Base-by-base conservation (phyloP, 1,140 invertebrate species). In the Augochlora pura region DNA sequence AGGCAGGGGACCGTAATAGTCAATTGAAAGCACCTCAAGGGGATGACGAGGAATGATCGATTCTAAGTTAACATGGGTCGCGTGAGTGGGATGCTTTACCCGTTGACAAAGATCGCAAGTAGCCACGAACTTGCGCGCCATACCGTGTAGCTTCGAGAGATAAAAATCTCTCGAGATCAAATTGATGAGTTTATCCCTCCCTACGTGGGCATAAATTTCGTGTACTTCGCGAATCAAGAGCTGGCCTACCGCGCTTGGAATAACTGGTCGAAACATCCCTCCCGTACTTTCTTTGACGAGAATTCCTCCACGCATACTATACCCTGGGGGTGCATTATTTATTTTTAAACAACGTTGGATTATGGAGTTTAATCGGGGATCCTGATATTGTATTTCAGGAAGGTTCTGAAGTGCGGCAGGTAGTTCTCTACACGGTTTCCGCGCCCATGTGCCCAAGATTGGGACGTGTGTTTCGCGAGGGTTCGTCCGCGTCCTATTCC, bases 1-100 rank as follows among this genome's bases (percentile, higher is more conserved):
- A 0, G 73, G 77, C 6, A 80, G 16, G 0, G 82, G 82, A 0
- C 82, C 77, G 27, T 46, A 80, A 72, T 67, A 83, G 75, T 84
- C 82, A 0, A 77, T 52, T 0, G 69, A 73, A 1, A 83, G 0
- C 10, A 76, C 2, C n/a, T 77, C 54, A 3, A 39, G 46, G 0
- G 65, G 71, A 1, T 42, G 7, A 1, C n/a, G 7, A 1, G 64
- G 49, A 4, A 42, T 6, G 2, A 80, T 27, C n/a, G n/a, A 46
- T n/a, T 77, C 23, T 54, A 73, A 75, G 1, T 27, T 38, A 5
- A 52, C 65, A 21, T 73, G 69, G 27, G 38, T 38, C 27, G 10
- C 46, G 32, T 66, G 39, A 18, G 68, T 80, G 0, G 27, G 59
- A 10, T 25, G 2, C 12, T 60, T 60, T n/a, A 60, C 59, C 1